Conservation (phyloP, 2,888 invertebrate genomes). For the Malthinus flaveolus region DNA sequence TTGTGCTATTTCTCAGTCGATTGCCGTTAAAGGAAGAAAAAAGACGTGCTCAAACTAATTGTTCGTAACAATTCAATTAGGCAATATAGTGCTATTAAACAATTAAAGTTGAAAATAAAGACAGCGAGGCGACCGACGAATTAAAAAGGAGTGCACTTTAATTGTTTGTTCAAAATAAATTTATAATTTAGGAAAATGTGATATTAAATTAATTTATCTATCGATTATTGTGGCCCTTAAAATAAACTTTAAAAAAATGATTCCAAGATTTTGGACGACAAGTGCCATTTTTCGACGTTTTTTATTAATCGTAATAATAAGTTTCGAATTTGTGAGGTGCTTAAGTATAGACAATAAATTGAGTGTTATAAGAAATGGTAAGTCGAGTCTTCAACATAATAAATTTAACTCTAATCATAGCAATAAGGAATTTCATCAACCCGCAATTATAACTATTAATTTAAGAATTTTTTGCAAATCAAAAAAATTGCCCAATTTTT, state of each 20-base stretch:
- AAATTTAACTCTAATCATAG: not conserved
- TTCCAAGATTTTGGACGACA: not conserved
- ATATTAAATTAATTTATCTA: not conserved
- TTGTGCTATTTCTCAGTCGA: conserved; percentile 3
- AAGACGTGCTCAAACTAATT: not conserved
- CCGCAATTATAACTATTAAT: not conserved
- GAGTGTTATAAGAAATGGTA: conserved; percentile 54
- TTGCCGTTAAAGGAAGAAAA: conserved; percentile 1
- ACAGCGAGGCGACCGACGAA: not conserved
- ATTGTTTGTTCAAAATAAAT: not conserved
- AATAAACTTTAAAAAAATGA: not conserved
- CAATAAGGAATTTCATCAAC: not conserved
- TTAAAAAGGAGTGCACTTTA: no score
- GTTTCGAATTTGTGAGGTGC: conserved; percentile 40
- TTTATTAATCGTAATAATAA: not conserved
- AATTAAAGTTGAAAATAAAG: not conserved
- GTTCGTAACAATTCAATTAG: not conserved
- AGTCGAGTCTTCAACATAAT: conserved; percentile 30
- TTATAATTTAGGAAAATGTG: not conserved
- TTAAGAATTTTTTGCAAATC: not conserved
- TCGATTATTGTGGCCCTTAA: not conserved
- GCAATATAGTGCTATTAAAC: not conserved
- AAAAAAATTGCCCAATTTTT: not conserved
- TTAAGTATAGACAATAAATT: conserved; percentile 56
- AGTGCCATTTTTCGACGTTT: not conserved